These are phyloP conservation scores for Whitmania pigra DNA, from an alignment of 1,140 invertebrate species.

Conservation along the genomic window DNA sequence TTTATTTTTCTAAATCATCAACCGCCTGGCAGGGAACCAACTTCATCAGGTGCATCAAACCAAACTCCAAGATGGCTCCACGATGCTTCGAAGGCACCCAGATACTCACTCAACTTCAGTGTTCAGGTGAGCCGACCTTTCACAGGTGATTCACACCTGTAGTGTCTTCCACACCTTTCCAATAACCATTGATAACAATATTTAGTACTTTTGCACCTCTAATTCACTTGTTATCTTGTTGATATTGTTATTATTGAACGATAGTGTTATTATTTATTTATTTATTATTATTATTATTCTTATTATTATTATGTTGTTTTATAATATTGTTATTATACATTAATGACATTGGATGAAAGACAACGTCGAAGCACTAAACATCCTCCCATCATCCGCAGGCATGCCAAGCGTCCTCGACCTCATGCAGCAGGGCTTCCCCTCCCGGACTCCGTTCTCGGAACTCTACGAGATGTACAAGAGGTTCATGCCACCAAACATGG, in stretches of 20 bases:
- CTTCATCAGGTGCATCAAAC: constrained; percentile 92
- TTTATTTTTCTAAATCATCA: constrained; percentile 20
- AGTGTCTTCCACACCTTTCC: too few species aligned
- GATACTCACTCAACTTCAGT: constrained; percentile 82
- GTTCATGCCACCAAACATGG: constrained; percentile 70
- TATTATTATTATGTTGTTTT: too few species aligned
- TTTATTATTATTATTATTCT: too few species aligned
- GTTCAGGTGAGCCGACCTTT: constrained; percentile 49
- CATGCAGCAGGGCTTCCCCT: constrained; percentile 89
- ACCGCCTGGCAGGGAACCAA: constrained; percentile 66
- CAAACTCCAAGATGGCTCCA: constrained; percentile 84
- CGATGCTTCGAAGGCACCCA: constrained; percentile 74
- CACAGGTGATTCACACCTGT: too few species aligned
- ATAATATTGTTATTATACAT: too few species aligned
- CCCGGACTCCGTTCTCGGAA: constrained; percentile 69
- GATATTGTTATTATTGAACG: too few species aligned
- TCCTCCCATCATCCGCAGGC: constrained; percentile 43
- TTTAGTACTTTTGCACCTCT: too few species aligned
- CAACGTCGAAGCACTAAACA: too few species aligned
- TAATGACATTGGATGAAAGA: too few species aligned
- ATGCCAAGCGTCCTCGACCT: constrained; percentile 87
- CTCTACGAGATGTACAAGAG: constrained; percentile 79
- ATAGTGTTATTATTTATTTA: too few species aligned
- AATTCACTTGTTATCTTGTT: too few species aligned
- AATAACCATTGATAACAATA: too few species aligned